These are phyloP conservation scores for Lasioglossum marginatum DNA, from an alignment of 2,888 invertebrate genomes.

Conservation along the genomic window DNA sequence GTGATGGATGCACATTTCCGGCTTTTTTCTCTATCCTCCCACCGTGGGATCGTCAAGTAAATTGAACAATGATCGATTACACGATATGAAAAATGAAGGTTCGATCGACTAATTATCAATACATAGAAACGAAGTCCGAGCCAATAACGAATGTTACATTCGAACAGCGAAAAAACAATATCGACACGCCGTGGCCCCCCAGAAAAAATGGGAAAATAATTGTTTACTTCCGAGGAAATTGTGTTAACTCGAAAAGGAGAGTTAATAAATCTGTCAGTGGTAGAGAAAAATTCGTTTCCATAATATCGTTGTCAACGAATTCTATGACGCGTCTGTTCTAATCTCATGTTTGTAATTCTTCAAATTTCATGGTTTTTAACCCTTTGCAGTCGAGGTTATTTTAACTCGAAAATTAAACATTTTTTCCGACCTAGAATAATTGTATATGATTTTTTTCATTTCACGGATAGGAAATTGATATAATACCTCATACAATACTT, in stretches of 20 bases:
- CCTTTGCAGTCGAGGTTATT: no score
- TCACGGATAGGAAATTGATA: no score
- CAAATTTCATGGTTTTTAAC: no score
- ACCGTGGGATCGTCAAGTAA: slow-evolving; percentile 62
- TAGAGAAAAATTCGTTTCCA: neutral
- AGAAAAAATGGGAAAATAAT: slow-evolving; percentile 50
- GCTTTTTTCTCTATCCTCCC: slow-evolving; percentile 46
- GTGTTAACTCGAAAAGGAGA: slow-evolving; percentile 6
- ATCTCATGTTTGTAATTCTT: no score
- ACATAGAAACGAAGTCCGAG: slow-evolving; percentile 51
- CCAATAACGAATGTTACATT: slow-evolving; percentile 32
- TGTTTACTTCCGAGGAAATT: slow-evolving; percentile 28
- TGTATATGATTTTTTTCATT: no score
- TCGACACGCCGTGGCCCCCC: neutral
- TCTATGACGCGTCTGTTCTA: neutral
- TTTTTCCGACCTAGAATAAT: no score
- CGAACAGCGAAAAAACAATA: slow-evolving; percentile 8
- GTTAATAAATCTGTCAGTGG: slow-evolving; percentile 18
- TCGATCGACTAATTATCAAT: slow-evolving; percentile 64
- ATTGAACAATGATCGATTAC: slow-evolving; percentile 75
- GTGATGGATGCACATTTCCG: slow-evolving; percentile 70
- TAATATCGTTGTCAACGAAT: neutral
- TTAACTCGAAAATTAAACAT: no score
- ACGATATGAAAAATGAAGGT: slow-evolving; percentile 69
- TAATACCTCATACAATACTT: no score